Percentiles rank a stretch among this genome's conserved stretches.
Conservation (phyloP, 2,888 invertebrate genomes). For the Caenorhabditis sinica region DNA sequence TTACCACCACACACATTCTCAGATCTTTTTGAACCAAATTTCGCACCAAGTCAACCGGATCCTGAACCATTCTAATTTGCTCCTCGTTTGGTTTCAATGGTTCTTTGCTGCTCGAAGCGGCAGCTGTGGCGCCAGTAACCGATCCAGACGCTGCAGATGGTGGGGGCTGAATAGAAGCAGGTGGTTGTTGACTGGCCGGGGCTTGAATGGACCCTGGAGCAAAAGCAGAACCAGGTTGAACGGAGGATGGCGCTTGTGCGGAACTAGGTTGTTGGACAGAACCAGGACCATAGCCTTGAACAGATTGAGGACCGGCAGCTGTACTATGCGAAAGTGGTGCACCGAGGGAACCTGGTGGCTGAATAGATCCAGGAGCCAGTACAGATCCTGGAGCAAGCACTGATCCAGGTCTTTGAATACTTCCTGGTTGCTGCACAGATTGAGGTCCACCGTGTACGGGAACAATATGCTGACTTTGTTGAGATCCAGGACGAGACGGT, state of each 20-base stretch:
- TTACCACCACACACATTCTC: conserved; percentile 46
- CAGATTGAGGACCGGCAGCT: conserved; percentile 32
- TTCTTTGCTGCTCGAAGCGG: conserved; percentile 5
- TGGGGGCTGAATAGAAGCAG: conserved; percentile 52
- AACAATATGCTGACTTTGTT: conserved; percentile 29
- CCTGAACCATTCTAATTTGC: conserved; percentile 61
- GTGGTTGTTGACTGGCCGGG: conserved; percentile 55
- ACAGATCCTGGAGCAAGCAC: not conserved
- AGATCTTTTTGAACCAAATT: conserved; percentile 56
- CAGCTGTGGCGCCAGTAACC: not conserved
- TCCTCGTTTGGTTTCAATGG: conserved; percentile 59
- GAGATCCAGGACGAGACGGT: conserved; percentile 46
- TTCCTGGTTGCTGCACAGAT: conserved; percentile 41
- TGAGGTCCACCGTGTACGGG: conserved; percentile 11
- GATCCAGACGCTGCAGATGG: conserved; percentile 30
- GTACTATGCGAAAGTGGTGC: conserved; percentile 17
- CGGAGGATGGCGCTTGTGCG: conserved; percentile 37
- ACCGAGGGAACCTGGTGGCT: conserved; percentile 36
- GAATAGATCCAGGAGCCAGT: conserved; percentile 38
- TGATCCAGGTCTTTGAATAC: conserved; percentile 51
- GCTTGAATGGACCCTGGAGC: conserved; percentile 48
- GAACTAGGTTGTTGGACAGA: conserved; percentile 47
- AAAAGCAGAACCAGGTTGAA: conserved; percentile 32
- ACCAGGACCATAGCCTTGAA: conserved; percentile 42
- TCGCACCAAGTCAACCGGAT: conserved; percentile 53